Evolutionary conservation across 2,113 vertebrate genomes (phyloP).

Genomic region (Zosterops borbonicus): DNA sequence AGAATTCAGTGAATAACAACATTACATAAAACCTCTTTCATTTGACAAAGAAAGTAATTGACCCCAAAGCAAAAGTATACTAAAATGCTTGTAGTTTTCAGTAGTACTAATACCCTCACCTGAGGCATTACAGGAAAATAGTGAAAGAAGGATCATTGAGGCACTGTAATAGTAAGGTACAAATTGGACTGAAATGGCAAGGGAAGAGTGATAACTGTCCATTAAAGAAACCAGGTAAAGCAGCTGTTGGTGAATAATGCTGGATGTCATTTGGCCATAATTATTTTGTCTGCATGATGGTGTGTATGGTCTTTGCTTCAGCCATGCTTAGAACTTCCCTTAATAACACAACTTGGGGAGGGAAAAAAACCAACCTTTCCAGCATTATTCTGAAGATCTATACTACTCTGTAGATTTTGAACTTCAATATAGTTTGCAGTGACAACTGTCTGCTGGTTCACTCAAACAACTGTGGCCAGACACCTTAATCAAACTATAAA

Average conservation of each 20-base stretch:
- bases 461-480: not conserved
- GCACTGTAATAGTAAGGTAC: not conserved
- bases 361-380: not conserved
- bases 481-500: not conserved
- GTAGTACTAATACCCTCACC: not conserved
- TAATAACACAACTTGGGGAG: not conserved
- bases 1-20: not conserved
- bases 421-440: not conserved
- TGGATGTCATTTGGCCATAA: not conserved
- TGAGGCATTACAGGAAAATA: not conserved
- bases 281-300: not conserved
- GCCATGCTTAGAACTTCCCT: not conserved
- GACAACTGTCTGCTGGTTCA: not conserved
- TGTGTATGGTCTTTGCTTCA: not conserved
- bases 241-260: not conserved
- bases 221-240: not conserved
- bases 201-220: not conserved
- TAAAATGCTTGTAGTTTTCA: not conserved
- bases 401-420: not conserved
- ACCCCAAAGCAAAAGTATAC: not conserved
- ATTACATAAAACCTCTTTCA: not conserved
- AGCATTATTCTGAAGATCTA: not conserved
- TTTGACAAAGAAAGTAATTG: not conserved
- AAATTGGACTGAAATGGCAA: not conserved
- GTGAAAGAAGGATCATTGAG: not conserved